Base-by-base conservation (phyloP, 2,797 vertebrate species). In the Sebastes wilsoni region DNA sequence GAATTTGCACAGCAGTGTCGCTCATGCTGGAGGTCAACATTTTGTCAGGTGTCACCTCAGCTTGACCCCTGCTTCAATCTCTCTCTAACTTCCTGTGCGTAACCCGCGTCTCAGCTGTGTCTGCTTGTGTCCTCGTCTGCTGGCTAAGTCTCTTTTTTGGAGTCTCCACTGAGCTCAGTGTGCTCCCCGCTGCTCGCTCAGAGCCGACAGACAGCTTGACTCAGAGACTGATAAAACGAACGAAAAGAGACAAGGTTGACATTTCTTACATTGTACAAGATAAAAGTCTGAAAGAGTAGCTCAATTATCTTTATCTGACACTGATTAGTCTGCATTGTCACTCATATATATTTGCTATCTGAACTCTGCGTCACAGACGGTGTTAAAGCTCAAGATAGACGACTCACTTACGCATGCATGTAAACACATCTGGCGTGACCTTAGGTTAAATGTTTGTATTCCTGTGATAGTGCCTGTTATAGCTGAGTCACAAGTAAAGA, bases 31-130 rank as follows among this genome's bases (percentile, higher is more conserved):
- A 80, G 65, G 69, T 77, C 72, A 58, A 84, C 85, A 72, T 89
- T 91, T 91, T 74, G 72, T 80, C 87, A 82, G 86, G 82, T 83
- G 85, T 88, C 84, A 80, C 88, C 89, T 84, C 83, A 54, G 84
- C 70, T 61, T 88, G 90, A 93, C 83, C 85, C 82, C 75, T 42
- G 25, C 42, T 49, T 62, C 69, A 59, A 13, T 71, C 81, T 74
- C 81, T 74, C 32, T 55, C 23, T 36, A 9, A 77, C 83, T 83
- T 84, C 90, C 88, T 84, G 75, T 72, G 54, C 16, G 22, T 69
- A 69, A 71, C 34, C 56, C 8, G 82, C 12, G 13, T 74, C 73
- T 84, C 77, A 72, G 83, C 85, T 77, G 81, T 76, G 66, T 55
- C 56, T 52, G 65, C 4, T 16, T 71, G 77, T 49, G 77, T 78